phyloP scores from a whole-genome alignment of 30 jellyfish, hydroid and myxozoan genomes.

The Aurelia aurita complex sp. Pacific region DNA sequence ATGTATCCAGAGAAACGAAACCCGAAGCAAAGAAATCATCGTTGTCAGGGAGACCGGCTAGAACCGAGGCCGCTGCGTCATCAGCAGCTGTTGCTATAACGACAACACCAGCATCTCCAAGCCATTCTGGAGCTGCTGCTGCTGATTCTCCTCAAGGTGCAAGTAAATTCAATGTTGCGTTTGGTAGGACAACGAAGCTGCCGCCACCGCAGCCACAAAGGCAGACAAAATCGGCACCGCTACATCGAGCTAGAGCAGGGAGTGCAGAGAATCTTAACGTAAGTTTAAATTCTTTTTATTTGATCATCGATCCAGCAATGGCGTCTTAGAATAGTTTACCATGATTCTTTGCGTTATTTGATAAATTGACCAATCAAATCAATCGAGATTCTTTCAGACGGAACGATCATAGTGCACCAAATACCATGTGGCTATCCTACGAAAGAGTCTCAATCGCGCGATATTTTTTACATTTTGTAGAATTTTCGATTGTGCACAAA shows the following conservation, averaged over 20 bases:
- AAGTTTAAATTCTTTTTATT: neutral
- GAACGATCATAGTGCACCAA: too few species aligned
- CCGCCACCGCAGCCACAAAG: slow-evolving; percentile 73
- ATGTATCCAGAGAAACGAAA: slow-evolving; percentile 27
- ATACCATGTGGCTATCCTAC: too few species aligned
- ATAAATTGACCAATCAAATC: too few species aligned
- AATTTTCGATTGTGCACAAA: too few species aligned
- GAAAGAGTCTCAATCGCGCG: too few species aligned
- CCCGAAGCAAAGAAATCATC: slow-evolving; percentile 38
- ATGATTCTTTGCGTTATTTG: too few species aligned
- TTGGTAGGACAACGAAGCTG: slow-evolving; percentile 75
- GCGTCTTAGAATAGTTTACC: too few species aligned
- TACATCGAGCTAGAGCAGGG: slow-evolving; percentile 72
- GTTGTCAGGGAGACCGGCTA: slow-evolving; percentile 20
- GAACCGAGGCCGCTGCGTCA: slow-evolving; percentile 35
- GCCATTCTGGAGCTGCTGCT: slow-evolving; percentile 28
- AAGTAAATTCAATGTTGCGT: slow-evolving; percentile 61
- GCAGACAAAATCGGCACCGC: slow-evolving; percentile 72
- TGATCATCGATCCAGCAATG: too few species aligned
- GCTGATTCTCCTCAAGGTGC: slow-evolving; percentile 51
- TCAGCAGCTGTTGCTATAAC: slow-evolving; percentile 34
- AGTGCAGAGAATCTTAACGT: slow-evolving; percentile 74
- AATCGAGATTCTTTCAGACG: too few species aligned
- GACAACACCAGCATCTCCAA: slow-evolving; percentile 47
- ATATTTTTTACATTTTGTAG: too few species aligned